Evolutionary conservation across 1,140 invertebrate species (phyloP).

Genomic region (Drosophila teissieri): DNA sequence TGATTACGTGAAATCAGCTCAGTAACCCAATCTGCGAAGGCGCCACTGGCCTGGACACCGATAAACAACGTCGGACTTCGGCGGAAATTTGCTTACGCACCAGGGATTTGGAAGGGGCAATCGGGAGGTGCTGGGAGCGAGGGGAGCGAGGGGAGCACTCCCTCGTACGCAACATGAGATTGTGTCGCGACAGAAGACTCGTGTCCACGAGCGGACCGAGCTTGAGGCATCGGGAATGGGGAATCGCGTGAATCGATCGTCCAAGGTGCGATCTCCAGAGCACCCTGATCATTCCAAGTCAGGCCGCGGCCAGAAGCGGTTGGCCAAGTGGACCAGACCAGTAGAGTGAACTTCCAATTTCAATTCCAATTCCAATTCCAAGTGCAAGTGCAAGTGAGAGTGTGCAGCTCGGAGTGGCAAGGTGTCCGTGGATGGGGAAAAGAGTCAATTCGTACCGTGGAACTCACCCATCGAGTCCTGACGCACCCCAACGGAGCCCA

Average conservation of each 20-base stretch:
- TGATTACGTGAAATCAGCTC: neutral
- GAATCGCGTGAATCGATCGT: neutral
- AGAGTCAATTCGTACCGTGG: neutral
- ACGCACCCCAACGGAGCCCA: conserved; percentile 94
- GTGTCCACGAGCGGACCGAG: neutral
- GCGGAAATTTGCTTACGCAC: conserved; percentile 37
- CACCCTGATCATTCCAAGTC: neutral
- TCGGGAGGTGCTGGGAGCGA: no score
- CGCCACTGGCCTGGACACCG: conserved; percentile 15
- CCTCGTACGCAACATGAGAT: neutral
- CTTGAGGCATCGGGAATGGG: neutral
- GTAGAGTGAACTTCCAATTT: no score
- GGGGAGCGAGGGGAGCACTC: neutral
- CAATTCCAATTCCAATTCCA: neutral
- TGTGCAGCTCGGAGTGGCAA: neutral
- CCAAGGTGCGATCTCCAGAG: neutral
- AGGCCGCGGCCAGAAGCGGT: neutral
- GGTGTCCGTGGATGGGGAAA: neutral
- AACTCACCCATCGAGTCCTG: conserved; percentile 95
- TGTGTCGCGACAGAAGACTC: neutral
- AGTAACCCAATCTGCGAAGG: conserved; percentile 22
- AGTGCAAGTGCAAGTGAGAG: conserved; percentile 3
- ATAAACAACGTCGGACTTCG: conserved; percentile 18
- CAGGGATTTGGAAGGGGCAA: neutral
- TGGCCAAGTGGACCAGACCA: neutral